A percentile compares a stretch with the other conserved stretches of the same genome.
Evolutionary conservation across 1,140 invertebrate genomes (phyloP).

Genomic region (Drosophila parabipectinata): DNA sequence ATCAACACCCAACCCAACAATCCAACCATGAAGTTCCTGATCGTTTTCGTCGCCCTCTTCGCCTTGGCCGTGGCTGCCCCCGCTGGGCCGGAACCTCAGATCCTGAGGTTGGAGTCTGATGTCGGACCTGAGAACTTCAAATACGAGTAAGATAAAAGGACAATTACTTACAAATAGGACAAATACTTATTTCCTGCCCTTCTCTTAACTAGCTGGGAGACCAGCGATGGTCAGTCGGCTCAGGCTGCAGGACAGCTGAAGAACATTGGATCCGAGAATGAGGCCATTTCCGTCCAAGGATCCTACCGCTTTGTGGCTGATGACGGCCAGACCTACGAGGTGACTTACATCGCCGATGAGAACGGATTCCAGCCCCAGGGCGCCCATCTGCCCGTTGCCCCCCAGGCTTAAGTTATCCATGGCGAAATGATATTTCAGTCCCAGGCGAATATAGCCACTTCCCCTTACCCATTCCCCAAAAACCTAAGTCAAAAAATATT

Average conservation of each 20-base stretch:
- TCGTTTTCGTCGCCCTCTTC: conserved; percentile 72
- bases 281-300: conserved; percentile 85
- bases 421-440: not conserved
- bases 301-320: conserved; percentile 86
- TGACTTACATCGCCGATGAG: conserved; percentile 90
- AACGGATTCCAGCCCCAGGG: conserved; percentile 90
- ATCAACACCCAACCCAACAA: conserved; percentile 14
- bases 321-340: conserved; percentile 87
- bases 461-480: not conserved
- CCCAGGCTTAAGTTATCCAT: conserved; percentile 38
- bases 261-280: conserved; percentile 58
- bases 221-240: conserved; percentile 35
- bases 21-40: conserved; percentile 71
- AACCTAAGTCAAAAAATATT: conserved; percentile 8
- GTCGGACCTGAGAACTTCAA: conserved; percentile 84
- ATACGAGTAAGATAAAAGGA: conserved; percentile 46
- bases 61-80: conserved; percentile 66
- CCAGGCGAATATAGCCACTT: conserved; percentile 14
- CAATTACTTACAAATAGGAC: not conserved
- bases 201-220: conserved; percentile 29
- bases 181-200: not conserved
- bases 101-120: conserved; percentile 76
- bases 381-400: conserved; percentile 86
- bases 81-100: conserved; percentile 52
- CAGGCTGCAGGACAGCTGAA: conserved; percentile 37